These are phyloP conservation scores for Scatophagus argus DNA, from an alignment of 2,113 vertebrate species.

Conservation along the genomic window DNA sequence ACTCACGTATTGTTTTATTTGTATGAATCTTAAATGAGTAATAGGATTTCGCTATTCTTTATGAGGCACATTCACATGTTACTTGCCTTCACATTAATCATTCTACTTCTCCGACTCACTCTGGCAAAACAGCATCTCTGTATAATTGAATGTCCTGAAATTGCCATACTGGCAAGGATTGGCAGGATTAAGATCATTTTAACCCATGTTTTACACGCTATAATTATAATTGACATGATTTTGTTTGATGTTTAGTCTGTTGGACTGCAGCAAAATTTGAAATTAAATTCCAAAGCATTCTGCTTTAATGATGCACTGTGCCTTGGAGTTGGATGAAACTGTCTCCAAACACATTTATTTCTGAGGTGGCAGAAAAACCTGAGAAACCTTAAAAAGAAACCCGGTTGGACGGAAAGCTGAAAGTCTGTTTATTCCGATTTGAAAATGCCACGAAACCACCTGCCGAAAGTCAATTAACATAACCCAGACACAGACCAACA, in stretches of 20 bases:
- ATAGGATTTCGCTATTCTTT: slow-evolving; percentile 34
- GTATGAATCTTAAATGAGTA: slow-evolving; percentile 35
- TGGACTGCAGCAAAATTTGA: slow-evolving; percentile 44
- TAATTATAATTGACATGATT: slow-evolving; percentile 72
- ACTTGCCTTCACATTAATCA: slow-evolving; percentile 59
- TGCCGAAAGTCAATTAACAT: slow-evolving; percentile 86
- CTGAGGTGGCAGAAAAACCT: slow-evolving; percentile 61
- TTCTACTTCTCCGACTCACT: slow-evolving; percentile 40
- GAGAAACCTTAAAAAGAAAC: slow-evolving; percentile 62
- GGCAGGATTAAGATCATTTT: slow-evolving; percentile 67
- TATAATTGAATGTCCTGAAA: slow-evolving; percentile 70
- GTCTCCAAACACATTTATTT: slow-evolving; percentile 71
- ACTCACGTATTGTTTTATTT: slow-evolving; percentile 30
- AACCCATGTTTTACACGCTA: slow-evolving; percentile 65
- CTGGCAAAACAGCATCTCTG: slow-evolving; percentile 47
- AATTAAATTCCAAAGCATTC: slow-evolving; percentile 63
- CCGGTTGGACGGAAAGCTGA: slow-evolving; percentile 55
- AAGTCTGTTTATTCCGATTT: slow-evolving; percentile 64
- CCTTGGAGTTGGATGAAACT: slow-evolving; percentile 71
- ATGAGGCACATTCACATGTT: slow-evolving; percentile 43
- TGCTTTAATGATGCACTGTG: slow-evolving; percentile 56
- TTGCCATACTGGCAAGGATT: slow-evolving; percentile 50
- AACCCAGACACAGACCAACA: slow-evolving; percentile 79
- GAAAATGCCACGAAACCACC: slow-evolving; percentile 77
- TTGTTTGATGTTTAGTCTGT: slow-evolving; percentile 74